Percentiles rank a stretch among this genome's conserved stretches.
phyloP scores from a whole-genome alignment of 2,888 invertebrate species.

The Drosophila falleni region DNA sequence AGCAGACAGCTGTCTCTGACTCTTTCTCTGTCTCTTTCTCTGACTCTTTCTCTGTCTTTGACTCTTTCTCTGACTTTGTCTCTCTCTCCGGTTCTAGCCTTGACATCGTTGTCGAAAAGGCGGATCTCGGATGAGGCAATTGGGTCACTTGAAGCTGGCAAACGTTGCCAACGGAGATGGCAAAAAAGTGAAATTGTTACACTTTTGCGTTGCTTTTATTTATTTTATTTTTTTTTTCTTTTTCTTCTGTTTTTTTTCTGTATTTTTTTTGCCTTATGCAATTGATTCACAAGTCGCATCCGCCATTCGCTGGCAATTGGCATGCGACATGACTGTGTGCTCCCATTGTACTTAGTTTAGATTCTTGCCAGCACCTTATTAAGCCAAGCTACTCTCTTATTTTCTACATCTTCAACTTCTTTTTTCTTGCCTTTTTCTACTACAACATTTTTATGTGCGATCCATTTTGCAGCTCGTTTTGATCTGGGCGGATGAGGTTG shows the following conservation, averaged over 20 bases:
- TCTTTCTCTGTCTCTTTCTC: not conserved
- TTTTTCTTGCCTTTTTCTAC: not conserved
- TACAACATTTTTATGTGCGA: conserved; percentile 24
- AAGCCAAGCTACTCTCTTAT: conserved; percentile 37
- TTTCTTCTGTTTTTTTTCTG: conserved; percentile 12
- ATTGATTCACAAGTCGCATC: conserved; percentile 70
- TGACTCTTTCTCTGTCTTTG: not conserved
- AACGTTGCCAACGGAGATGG: conserved; percentile 8
- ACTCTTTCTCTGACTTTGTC: not conserved
- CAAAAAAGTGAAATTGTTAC: conserved; percentile 79
- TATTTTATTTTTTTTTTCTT: conserved; percentile 15
- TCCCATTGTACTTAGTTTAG: conserved; percentile 64
- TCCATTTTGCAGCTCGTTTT: conserved; percentile 79
- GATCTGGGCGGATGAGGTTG: conserved; percentile 87
- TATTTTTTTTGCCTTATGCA: conserved; percentile 65
- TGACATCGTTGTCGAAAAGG: conserved; percentile 67
- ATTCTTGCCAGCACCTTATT: conserved; percentile 56
- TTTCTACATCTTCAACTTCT: not conserved
- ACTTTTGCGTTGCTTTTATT: conserved; percentile 45
- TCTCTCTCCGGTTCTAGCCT: conserved; percentile 62
- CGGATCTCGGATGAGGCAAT: conserved; percentile 68
- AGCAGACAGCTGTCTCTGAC: conserved; percentile 2
- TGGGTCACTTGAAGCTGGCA: conserved; percentile 52
- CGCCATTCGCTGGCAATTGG: conserved; percentile 64
- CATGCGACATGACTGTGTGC: conserved; percentile 58